Evolutionary conservation across 2,797 vertebrate genomes (phyloP).

Genomic region (Carcharodon carcharias): DNA sequence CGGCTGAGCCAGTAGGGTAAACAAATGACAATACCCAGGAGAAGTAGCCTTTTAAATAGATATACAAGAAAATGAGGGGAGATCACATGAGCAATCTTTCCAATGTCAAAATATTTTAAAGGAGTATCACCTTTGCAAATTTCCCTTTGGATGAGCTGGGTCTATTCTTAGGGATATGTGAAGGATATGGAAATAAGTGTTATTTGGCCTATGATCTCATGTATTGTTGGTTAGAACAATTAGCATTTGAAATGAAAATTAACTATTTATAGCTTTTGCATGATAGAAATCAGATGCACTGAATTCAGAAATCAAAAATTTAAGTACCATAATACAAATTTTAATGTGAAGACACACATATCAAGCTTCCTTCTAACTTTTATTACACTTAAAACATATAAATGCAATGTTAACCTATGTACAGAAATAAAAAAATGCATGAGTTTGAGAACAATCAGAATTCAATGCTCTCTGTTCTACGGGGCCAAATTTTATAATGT

Average conservation of each 20-base stretch:
- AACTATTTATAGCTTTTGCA: not conserved
- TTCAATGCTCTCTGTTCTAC: not conserved
- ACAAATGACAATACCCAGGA: not conserved
- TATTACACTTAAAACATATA: not conserved
- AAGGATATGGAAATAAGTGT: not conserved
- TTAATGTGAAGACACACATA: not conserved
- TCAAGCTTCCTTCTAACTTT: too few relatives aligned
- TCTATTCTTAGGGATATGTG: not conserved
- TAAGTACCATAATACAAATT: not conserved
- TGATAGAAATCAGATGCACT: not conserved
- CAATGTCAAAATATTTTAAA: not conserved
- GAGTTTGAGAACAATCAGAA: constrained; percentile 25
- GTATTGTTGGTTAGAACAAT: not conserved
- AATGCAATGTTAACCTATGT: not conserved
- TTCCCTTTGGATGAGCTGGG: not conserved
- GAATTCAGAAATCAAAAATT: not conserved
- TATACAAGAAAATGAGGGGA: not conserved
- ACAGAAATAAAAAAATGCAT: not conserved
- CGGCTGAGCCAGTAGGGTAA: not conserved
- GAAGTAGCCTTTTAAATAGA: not conserved
- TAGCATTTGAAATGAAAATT: not conserved
- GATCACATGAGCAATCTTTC: not conserved
- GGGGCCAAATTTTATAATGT: not conserved
- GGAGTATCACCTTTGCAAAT: not conserved
- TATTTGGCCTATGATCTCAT: not conserved